Evolutionary conservation across 2,888 invertebrate genomes (phyloP), one percentile per base, ranked within the genome.

Genomic region (Sinotaia quadrata): DNA sequence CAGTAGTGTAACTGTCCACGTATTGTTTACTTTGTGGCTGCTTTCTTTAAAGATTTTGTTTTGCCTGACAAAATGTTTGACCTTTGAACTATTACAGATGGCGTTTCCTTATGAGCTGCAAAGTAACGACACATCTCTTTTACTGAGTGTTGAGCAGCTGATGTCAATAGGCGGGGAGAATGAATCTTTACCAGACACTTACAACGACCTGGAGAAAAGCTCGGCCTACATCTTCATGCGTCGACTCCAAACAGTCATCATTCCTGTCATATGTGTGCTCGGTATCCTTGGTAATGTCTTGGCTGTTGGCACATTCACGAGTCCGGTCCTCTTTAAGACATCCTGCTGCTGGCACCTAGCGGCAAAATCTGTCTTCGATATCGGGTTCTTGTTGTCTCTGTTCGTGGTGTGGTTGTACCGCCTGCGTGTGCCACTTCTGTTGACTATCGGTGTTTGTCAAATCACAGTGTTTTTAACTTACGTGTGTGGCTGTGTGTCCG

Each of bases 311-410:
- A 68, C 66, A 8, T 66, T 72, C 41, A 34, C 67, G 33, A 34
- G 62, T 21, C 29, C 57, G 34, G 18, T 33, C 4, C 52, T 72
- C 4, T 89, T 92, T 24, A 90, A 92, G 54, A 91, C 93, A 24
- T 94, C 94, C 0, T 94, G 94, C 0, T 93, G 93, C 73, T 92
- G 93, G 77, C 95, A 95, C 85, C 88, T 95, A 75, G 92, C 94
- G 0, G 93, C 93, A 0, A 87, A 95, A 61, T 94, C 94, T 0
- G 87, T 93, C 2, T 93, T 94, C 73, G 95, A 95, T 87, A 93
- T 93, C 0, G 90, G 93, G 0, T 94, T 94, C 79, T 88, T 95
- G n/a, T 76, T 92, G 0, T 91, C 92, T 18, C 87, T 94, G 4
- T 90, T 94, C 52, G 63, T 84, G 18, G 82, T 83, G 10, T 85